Evolutionary conservation across 2,888 invertebrate genomes (phyloP), one percentile per base, ranked within the genome.

Genomic region (Sinotaia quadrata): DNA sequence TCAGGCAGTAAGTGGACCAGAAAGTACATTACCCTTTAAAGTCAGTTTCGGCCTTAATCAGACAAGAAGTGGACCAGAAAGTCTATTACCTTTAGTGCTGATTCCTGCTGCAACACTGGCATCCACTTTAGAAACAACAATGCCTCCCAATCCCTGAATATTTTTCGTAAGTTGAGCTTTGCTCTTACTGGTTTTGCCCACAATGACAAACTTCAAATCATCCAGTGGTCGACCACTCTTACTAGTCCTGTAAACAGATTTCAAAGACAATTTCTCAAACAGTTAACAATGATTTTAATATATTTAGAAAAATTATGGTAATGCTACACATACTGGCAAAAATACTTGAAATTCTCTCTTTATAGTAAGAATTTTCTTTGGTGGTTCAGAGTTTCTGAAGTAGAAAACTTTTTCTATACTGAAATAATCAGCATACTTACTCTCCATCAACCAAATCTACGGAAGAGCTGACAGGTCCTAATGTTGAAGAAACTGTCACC

Each of bases 121-220:
- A 4, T 91, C 81, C 29, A 95, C 89, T 85, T 92, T 93, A 3
- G 90, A 89, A 0, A 90, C 90, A 0, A 94, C 91, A 73, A 91
- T 91, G 0, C 96, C 97, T 0, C 97, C 97, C 62, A 95, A 86
- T 71, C 91, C 91, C 29, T 91, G 84, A 51, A 98, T 92, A 54
- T 92, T 90, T 47, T 91, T 91, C 78, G 93, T 94, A 0, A 95
- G 77, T 0, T 91, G 91, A 0, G 92, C 91, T 68, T 41, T 90
- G 86, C 37, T 91, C 87, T 67, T 91, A 12, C 51, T 68, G 10
- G 79, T 75, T 66, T 85, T 86, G 4, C 89, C 89, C 56, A 85
- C 89, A 31, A 95, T 85, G 47, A 92, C 92, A 88, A 97, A 94
- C 81, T 93, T 92, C 88, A 96, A 91, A 72, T 94, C 92, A 78